phyloP scores from a whole-genome alignment of 2,113 vertebrate genomes.

The Microcebus griseorufus region DNA sequence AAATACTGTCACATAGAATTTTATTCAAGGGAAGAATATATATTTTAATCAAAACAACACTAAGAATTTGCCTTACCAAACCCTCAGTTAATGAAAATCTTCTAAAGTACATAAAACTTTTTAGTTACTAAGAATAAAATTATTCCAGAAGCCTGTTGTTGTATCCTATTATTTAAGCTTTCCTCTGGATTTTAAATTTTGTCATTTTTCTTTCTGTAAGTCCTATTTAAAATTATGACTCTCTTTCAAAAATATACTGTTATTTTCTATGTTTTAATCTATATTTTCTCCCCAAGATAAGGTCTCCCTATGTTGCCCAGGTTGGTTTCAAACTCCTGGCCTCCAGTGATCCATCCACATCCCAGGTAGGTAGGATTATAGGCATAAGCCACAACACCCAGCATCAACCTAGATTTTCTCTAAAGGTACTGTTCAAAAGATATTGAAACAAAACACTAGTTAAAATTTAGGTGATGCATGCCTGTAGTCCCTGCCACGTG shows the following conservation, averaged over 20 bases:
- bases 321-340: too few relatives aligned
- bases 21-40: background rate
- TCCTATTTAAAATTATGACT: background rate
- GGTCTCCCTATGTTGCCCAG: too few relatives aligned
- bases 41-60: conserved; percentile 32
- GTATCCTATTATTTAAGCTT: background rate
- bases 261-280: background rate
- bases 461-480: background rate
- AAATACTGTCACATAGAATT: background rate
- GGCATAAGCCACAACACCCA: too few relatives aligned
- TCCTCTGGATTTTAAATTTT: background rate
- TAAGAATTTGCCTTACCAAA: background rate
- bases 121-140: conserved; percentile 13
- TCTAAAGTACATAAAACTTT: background rate
- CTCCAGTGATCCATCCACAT: too few relatives aligned
- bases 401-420: background rate
- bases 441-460: background rate
- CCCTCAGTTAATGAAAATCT: background rate
- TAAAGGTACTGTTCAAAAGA: background rate
- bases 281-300: background rate
- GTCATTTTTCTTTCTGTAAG: background rate
- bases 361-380: too few relatives aligned
- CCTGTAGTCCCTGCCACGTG: too few relatives aligned
- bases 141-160: background rate
- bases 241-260: background rate